Conservation (phyloP, 2,888 invertebrate genomes). For the Pycnomerus fuliginosus region DNA sequence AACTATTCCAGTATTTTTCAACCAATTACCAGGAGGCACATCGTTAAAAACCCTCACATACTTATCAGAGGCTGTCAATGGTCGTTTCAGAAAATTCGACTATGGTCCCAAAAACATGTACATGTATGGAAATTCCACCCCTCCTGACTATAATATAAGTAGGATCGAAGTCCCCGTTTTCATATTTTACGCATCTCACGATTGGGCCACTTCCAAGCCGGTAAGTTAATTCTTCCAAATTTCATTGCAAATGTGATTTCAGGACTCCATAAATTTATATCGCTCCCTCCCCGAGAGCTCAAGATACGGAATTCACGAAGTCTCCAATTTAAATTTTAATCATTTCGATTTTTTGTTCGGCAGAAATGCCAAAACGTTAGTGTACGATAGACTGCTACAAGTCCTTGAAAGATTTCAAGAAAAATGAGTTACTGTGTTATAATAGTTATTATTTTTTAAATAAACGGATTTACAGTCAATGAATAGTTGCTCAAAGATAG, state of each 20-base stretch:
- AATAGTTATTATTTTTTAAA: too few relatives aligned
- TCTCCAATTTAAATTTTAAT: constrained; percentile 46
- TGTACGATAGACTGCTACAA: constrained; percentile 41
- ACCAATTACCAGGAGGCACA: constrained; percentile 46
- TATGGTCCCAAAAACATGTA: constrained; percentile 55
- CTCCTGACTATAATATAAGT: constrained; percentile 60
- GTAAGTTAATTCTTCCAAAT: constrained; percentile 45
- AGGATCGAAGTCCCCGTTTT: constrained; percentile 62
- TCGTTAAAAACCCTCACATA: constrained; percentile 45
- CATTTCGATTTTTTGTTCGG: constrained; percentile 50
- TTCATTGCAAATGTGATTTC: too few relatives aligned
- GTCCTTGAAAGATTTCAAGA: constrained; percentile 34
- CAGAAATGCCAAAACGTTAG: constrained; percentile 40
- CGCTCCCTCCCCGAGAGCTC: constrained; percentile 40
- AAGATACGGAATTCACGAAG: constrained; percentile 43
- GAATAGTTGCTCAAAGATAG: too few relatives aligned
- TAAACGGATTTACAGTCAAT: too few relatives aligned
- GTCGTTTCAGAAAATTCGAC: constrained; percentile 59
- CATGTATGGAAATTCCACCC: constrained; percentile 56
- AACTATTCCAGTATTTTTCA: constrained; percentile 45
- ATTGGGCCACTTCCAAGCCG: constrained; percentile 59
- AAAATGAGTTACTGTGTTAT: too few relatives aligned
- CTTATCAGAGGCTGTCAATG: constrained; percentile 39
- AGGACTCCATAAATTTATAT: constrained; percentile 49
- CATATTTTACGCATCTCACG: constrained; percentile 64